Conservation (phyloP, 2,888 invertebrate species). For the Germaria angustata region DNA sequence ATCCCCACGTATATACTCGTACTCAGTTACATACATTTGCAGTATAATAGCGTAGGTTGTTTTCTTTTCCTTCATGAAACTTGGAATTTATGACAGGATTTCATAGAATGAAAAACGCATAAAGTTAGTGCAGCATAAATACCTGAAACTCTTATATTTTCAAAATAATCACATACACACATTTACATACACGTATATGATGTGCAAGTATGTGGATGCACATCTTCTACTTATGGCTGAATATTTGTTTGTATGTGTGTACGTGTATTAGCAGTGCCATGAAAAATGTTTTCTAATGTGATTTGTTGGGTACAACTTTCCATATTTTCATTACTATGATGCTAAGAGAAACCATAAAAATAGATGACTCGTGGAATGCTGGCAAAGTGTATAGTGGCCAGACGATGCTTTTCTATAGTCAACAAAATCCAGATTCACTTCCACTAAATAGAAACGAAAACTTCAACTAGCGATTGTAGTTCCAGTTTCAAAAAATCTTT, state of each 20-base stretch:
- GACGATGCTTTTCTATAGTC: too few species aligned
- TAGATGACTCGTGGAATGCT: too few species aligned
- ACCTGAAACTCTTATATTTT: conserved; percentile 61
- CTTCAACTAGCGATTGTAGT: too few species aligned
- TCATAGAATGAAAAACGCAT: conserved; percentile 65
- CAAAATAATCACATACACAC: conserved; percentile 38
- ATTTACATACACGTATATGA: background rate
- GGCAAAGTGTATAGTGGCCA: too few species aligned
- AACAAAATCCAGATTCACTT: too few species aligned
- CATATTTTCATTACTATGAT: too few species aligned
- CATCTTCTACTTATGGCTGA: background rate
- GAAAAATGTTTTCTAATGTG: background rate
- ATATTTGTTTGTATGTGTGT: too few species aligned
- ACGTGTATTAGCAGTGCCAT: background rate
- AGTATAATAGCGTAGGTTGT: conserved; percentile 46
- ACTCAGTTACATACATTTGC: background rate
- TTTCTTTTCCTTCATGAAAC: conserved; percentile 63
- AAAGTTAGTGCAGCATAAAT: conserved; percentile 65
- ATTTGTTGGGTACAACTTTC: too few species aligned
- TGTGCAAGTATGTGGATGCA: background rate
- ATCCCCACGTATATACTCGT: background rate
- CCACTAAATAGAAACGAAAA: too few species aligned
- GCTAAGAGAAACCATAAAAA: too few species aligned
- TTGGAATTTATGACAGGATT: conserved; percentile 67
- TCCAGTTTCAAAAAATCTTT: too few species aligned